These are phyloP conservation scores for Drosophila incognita DNA, from an alignment of 2,888 invertebrate species.

Conservation along the genomic window DNA sequence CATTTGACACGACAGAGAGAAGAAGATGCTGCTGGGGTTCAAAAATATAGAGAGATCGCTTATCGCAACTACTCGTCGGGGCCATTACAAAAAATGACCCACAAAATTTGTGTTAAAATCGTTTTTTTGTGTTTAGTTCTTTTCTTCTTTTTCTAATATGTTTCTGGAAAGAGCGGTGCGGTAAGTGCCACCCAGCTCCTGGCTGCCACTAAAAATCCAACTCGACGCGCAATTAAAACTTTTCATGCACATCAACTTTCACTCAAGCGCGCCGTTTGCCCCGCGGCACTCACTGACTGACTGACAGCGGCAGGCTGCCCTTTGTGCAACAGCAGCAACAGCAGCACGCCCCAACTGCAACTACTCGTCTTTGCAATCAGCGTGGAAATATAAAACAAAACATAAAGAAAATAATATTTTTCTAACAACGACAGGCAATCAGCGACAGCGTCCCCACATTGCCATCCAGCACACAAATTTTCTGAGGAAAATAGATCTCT, in stretches of 20 bases:
- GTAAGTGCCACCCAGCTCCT: slow-evolving; percentile 56
- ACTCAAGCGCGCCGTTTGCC: slow-evolving; percentile 66
- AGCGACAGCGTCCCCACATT: slow-evolving; percentile 45
- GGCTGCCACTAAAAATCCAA: slow-evolving; percentile 55
- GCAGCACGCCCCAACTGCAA: slow-evolving; percentile 57
- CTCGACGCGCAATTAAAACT: slow-evolving; percentile 79
- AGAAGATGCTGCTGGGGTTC: slow-evolving; percentile 29
- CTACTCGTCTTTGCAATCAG: slow-evolving; percentile 59
- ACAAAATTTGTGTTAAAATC: slow-evolving; percentile 60
- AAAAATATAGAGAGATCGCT: slow-evolving; percentile 51
- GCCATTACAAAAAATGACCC: slow-evolving; percentile 70
- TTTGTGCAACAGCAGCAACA: slow-evolving; percentile 41
- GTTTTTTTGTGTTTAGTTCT: slow-evolving; percentile 7
- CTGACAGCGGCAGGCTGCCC: slow-evolving; percentile 60
- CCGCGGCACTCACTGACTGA: slow-evolving; percentile 55
- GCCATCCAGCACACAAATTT: slow-evolving; percentile 40
- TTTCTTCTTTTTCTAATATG: slow-evolving; percentile 28
- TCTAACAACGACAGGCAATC: slow-evolving; percentile 79
- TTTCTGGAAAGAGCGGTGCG: slow-evolving; percentile 26
- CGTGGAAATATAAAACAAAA: slow-evolving; percentile 53
- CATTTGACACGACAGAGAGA: slow-evolving; percentile 51
- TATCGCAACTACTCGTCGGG: slow-evolving; percentile 50
- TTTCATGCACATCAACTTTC: slow-evolving; percentile 80
- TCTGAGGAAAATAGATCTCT: slow-evolving; percentile 70
- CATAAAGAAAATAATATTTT: slow-evolving; percentile 77